These are phyloP conservation scores for Xestoiulus laeticollis DNA, from an alignment of 2,888 invertebrate species.

Conservation along the genomic window DNA sequence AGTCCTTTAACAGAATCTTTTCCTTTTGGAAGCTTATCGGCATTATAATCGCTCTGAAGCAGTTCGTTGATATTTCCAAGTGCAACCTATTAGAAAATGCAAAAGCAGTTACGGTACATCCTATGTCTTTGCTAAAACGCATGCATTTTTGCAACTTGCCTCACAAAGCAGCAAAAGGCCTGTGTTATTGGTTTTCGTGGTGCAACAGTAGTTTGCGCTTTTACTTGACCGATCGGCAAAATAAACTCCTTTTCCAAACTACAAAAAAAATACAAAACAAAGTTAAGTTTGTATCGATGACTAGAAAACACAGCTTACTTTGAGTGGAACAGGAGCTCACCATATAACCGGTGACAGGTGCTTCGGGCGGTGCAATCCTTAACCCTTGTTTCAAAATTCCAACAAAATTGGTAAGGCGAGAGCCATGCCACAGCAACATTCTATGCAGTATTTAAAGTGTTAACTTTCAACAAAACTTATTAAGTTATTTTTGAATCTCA, in stretches of 20 bases:
- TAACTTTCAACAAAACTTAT: constrained; percentile 35
- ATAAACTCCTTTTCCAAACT: constrained; percentile 61
- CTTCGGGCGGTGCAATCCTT: constrained; percentile 68
- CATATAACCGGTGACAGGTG: constrained; percentile 69
- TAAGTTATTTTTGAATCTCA: neutral
- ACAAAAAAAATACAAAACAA: constrained; percentile 2
- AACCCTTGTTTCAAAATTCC: constrained; percentile 67
- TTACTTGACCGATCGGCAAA: constrained; percentile 70
- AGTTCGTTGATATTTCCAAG: constrained; percentile 65
- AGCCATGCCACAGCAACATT: constrained; percentile 68
- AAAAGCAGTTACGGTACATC: neutral
- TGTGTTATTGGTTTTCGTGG: constrained; percentile 62
- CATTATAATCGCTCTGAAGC: constrained; percentile 63
- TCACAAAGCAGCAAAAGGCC: constrained; percentile 68
- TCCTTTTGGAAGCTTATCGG: constrained; percentile 63
- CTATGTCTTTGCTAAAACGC: neutral
- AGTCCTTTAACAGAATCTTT: constrained; percentile 65
- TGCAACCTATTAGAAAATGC: constrained; percentile 59
- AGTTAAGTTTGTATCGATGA: neutral
- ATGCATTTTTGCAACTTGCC: constrained; percentile 57
- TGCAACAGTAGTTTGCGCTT: constrained; percentile 67
- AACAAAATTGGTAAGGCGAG: constrained; percentile 67
- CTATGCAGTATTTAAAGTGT: constrained; percentile 58
- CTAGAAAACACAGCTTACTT: neutral
- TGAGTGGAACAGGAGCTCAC: constrained; percentile 56